Percentiles rank a stretch among this genome's conserved stretches.
Conservation (phyloP, 2,113 vertebrate species). For the Campylomormyrus tamandua region DNA sequence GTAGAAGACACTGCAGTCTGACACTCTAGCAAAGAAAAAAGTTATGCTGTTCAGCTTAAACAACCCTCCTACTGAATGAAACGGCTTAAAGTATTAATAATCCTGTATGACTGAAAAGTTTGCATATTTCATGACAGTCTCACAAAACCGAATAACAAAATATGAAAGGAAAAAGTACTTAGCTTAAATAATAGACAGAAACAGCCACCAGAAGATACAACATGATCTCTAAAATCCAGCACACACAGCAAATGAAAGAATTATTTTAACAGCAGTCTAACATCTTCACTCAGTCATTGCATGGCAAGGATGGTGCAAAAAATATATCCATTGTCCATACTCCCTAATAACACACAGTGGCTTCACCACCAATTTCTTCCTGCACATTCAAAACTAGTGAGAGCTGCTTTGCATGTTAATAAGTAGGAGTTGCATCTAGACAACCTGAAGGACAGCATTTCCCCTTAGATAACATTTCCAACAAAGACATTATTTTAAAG, state of each 20-base stretch:
- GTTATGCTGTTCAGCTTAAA: neutral
- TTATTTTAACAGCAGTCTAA: neutral
- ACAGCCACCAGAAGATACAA: neutral
- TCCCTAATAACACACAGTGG: neutral
- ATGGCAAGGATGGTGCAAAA: neutral
- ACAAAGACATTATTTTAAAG: neutral
- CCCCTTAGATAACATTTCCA: neutral
- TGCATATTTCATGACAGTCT: neutral
- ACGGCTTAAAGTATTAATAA: neutral
- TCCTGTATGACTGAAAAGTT: neutral
- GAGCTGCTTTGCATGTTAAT: neutral
- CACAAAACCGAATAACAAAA: neutral
- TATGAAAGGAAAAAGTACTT: neutral
- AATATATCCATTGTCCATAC: too few relatives aligned
- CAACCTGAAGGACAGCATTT: neutral
- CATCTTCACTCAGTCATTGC: neutral
- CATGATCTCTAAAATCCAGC: neutral
- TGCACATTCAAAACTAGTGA: neutral
- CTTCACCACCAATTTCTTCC: neutral
- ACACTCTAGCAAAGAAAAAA: neutral
- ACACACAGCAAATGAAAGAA: neutral
- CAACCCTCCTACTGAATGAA: neutral
- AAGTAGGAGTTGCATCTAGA: neutral
- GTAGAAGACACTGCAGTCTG: neutral
- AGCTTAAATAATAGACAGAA: neutral